Base-by-base conservation (phyloP, 2,113 vertebrate genomes). In the Chaetops frenatus region DNA sequence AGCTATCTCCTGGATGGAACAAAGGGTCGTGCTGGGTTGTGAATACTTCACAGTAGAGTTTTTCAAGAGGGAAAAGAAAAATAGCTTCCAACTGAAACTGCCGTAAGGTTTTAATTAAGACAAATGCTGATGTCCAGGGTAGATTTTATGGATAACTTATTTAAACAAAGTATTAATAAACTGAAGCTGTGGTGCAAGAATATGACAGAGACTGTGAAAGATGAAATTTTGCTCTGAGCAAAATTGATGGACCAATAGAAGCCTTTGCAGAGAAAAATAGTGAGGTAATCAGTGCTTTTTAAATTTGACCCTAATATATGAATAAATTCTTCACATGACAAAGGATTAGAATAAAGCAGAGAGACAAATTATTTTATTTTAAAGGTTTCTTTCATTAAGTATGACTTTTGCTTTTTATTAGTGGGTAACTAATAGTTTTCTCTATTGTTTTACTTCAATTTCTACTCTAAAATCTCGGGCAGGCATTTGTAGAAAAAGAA, bases 41-140 rank as follows among this genome's bases (percentile, higher is more conserved):
- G 90, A 73, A 77, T 70, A 25, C 66, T 85, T 93, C 92, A 90
- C 94, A 92, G 94, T 80, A 88, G 85, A 91, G 33, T 83, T 94
- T 93, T 96, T 91, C 64, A 80, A 81, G 64, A 92, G 69, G 77
- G 28, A 91, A 84, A 81, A 88, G 67, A 85, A 86, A 95, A 94
- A 93, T 48, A 74, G 71, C 79, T 94, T 95, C 80, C 85, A 96
- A 95, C 92, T 90, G 91, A 95, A 95, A 83, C 29, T 92, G 70
- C 66, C 36, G 12, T 83, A 71, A 93, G 94, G 87, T 85, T 96
- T 91, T 96, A 96, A 95, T 95, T 96, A 95, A 91, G 92, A 95
- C 74, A 90, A 88, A 90, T 88, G 54, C 67, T 88, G 78, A 81
- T 78, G 69, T 91, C 79, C 66, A 77, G 56, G 54, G 33, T 93